Evolutionary conservation across 2,888 invertebrate species (phyloP), one percentile per base, ranked within the genome.

Genomic region (Eudasyphora cyanicolor): DNA sequence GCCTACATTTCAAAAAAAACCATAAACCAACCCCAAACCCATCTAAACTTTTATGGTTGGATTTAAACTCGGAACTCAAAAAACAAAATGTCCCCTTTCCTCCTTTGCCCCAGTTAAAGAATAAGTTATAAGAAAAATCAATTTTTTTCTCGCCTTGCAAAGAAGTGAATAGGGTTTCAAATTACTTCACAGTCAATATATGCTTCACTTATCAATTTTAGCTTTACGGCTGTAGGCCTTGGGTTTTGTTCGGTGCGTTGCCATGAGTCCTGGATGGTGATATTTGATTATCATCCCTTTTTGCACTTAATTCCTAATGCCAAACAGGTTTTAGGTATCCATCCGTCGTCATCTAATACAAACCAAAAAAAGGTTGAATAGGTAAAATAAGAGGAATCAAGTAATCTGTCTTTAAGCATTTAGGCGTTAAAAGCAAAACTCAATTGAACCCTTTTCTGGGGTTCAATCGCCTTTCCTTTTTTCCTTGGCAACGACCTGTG

Each of bases 371-470:
- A 64, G 32, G 19, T 5, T 24, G 57, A n/a, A 27, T 38, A 17
- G 19, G 19, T 21, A 14, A 67, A 64, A 38, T 35, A 67, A 42
- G 67, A 42, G 21, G 24, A 4, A 38, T 62, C 62, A 57, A 73
- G 73, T 42, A 60, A 73, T 73, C 57, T 73, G 54, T 73, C 73
- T 73, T 60, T 12, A 71, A 42, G 27, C 73, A 69, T 75, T 74
- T 45, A 42, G 73, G 57, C 73, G 45, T 67, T 67, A 74, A 79
- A 24, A 62, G 71, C 54, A 79, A 64, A 54, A 74, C 60, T 69
- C 60, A 75, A 79, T 57, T 75, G 42, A 74, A 79, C 57, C 79
- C 79, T 69, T 79, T 79, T 75, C 32, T 14, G 21, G 54, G 54
- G 21, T 2, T 54, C 19, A 1, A 45, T 45, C n/a, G 14, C 45